A percentile compares a stretch with the other conserved stretches of the same genome.
Conservation (phyloP, 2,797 vertebrate species). For the Valencia hispanica region DNA sequence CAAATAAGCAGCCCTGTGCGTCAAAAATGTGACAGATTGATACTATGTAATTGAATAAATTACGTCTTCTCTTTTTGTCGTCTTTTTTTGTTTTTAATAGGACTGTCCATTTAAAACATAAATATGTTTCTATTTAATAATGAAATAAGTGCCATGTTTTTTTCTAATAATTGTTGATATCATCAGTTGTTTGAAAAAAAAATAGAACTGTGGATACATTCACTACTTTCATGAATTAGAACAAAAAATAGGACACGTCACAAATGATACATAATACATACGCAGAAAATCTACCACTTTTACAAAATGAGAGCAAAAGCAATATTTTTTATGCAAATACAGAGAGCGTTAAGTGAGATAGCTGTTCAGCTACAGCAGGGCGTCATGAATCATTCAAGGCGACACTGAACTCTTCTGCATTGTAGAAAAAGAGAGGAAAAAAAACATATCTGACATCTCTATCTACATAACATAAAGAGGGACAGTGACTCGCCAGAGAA, state of each 20-base stretch:
- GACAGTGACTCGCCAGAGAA: constrained; percentile 39
- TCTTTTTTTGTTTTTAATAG: background rate
- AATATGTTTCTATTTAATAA: background rate
- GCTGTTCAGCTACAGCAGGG: constrained; percentile 22
- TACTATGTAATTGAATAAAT: too few relatives aligned
- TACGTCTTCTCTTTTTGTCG: too few relatives aligned
- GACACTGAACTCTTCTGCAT: constrained; percentile 33
- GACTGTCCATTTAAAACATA: background rate
- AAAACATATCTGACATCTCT: constrained; percentile 43
- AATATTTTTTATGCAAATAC: constrained; percentile 43
- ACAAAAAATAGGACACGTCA: background rate
- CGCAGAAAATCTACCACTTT: background rate
- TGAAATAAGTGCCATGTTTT: background rate
- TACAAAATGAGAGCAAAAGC: constrained; percentile 13
- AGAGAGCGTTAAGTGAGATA: constrained; percentile 31
- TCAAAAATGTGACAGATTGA: too few relatives aligned
- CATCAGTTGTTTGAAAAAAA: background rate
- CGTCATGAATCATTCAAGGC: constrained; percentile 55
- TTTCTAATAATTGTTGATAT: background rate
- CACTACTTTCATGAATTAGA: background rate
- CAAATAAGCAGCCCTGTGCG: too few relatives aligned
- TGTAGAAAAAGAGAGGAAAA: constrained; percentile 23
- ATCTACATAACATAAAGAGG: constrained; percentile 45
- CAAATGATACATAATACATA: background rate
- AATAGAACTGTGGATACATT: background rate